A percentile compares a stretch with the other conserved stretches of the same genome.
Conservation (phyloP, 2,113 vertebrate species). For the Misgurnus anguillicaudatus region DNA sequence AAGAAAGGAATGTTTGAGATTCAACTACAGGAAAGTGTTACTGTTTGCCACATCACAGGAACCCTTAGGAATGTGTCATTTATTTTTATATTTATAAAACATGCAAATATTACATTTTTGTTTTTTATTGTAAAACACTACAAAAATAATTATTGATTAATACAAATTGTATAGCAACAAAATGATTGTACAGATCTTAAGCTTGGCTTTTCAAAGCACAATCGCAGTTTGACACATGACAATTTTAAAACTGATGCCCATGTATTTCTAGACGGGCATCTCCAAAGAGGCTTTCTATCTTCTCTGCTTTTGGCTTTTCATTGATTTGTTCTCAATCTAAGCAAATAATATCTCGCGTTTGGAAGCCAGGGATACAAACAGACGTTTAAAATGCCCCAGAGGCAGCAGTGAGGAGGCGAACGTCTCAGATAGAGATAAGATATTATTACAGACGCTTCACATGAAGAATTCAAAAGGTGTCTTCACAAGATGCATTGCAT, state of each 20-base stretch:
- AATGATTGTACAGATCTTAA: background rate
- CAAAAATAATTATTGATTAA: background rate
- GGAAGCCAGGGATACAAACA: slow-evolving; percentile 83
- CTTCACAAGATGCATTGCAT: slow-evolving; percentile 63
- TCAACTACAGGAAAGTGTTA: background rate
- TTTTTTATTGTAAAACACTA: background rate
- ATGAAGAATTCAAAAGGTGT: slow-evolving; percentile 80
- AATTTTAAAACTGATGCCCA: background rate
- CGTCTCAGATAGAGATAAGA: slow-evolving; percentile 86
- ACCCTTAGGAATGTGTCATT: background rate
- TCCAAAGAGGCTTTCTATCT: slow-evolving; percentile 67
- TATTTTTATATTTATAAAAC: no score
- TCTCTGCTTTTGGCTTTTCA: slow-evolving; percentile 81
- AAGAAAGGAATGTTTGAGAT: background rate
- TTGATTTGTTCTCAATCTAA: slow-evolving; percentile 92
- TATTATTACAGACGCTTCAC: slow-evolving; percentile 90
- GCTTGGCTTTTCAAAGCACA: background rate
- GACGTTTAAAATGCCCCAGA: slow-evolving; percentile 86
- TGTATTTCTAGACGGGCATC: background rate
- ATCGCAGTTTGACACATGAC: background rate
- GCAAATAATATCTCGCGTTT: slow-evolving; percentile 89
- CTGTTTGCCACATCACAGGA: background rate
- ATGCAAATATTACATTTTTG: no score
- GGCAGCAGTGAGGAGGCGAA: slow-evolving; percentile 80
- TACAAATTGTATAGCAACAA: no score